Conservation (phyloP, 2,113 vertebrate genomes). For the Mus pahari region DNA sequence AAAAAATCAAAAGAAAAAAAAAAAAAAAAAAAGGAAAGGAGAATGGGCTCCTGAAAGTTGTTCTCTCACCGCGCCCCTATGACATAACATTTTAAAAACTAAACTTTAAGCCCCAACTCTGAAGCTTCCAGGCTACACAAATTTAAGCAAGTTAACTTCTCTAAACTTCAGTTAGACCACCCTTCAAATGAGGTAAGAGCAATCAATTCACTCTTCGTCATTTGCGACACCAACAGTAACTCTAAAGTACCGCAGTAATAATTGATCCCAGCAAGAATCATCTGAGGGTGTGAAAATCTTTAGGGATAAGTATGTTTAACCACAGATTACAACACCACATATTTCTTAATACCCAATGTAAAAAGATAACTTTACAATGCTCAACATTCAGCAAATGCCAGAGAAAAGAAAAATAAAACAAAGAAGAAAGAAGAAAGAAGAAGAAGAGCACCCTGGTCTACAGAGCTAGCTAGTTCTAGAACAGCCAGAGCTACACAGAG, state of each 20-base stretch:
- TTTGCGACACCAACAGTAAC: neutral
- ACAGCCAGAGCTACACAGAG: neutral
- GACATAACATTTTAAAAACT: neutral
- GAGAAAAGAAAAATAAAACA: neutral
- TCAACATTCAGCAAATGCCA: constrained; percentile 1
- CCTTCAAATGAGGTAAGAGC: constrained; percentile 9
- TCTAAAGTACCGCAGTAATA: neutral
- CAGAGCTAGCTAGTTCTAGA: neutral
- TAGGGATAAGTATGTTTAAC: neutral
- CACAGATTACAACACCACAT: neutral
- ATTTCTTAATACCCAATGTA: neutral
- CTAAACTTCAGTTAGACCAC: neutral
- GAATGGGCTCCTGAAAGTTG: neutral
- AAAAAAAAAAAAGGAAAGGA: neutral
- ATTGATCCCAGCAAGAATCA: constrained; percentile 19
- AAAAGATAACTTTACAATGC: neutral
- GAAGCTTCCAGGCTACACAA: neutral
- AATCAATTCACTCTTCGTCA: neutral
- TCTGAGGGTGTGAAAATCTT: constrained; percentile 15
- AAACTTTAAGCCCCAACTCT: constrained; percentile 15
- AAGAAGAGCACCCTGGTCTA: neutral
- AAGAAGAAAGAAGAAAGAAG: neutral
- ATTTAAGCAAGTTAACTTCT: constrained; percentile 15
- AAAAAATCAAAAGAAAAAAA: too few relatives aligned
- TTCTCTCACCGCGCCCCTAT: neutral